Evolutionary conservation across 2,113 vertebrate genomes (phyloP).

Genomic region (Poeciliopsis prolifica): DNA sequence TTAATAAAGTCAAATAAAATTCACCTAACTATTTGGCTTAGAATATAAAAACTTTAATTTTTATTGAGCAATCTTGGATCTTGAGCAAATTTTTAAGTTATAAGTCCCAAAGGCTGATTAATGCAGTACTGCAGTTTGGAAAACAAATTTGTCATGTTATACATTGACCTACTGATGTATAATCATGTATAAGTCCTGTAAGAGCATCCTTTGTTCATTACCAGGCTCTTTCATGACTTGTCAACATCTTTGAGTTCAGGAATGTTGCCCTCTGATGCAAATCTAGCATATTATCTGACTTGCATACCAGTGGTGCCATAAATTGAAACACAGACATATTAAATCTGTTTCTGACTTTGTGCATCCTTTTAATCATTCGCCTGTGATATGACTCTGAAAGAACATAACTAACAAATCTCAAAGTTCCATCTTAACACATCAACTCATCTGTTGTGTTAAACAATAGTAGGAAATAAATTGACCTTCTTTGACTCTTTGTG

Average conservation of each 20-base stretch:
- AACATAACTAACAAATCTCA: neutral
- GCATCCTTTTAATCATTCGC: conserved; percentile 6
- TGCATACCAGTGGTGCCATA: conserved; percentile 16
- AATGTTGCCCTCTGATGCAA: conserved; percentile 24
- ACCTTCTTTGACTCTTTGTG: neutral
- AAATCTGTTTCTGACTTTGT: neutral
- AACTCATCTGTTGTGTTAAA: too few relatives aligned
- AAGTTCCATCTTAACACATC: too few relatives aligned
- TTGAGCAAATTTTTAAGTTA: neutral
- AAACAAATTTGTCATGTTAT: conserved; percentile 42
- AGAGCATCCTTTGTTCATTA: conserved; percentile 59
- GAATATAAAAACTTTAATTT: neutral
- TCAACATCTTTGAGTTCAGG: conserved; percentile 26
- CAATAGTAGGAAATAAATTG: too few relatives aligned
- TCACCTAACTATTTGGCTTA: neutral
- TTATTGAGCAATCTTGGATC: too few relatives aligned
- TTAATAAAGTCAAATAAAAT: neutral
- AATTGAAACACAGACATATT: neutral
- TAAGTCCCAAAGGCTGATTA: conserved; percentile 3
- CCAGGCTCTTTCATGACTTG: conserved; percentile 50
- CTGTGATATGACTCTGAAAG: neutral
- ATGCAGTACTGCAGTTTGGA: conserved; percentile 21
- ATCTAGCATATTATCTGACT: conserved; percentile 5
- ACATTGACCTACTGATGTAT: conserved; percentile 24
- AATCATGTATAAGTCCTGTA: conserved; percentile 58